Evolutionary conservation across 2,888 invertebrate species (phyloP).

Genomic region (Latrodectus elegans): DNA sequence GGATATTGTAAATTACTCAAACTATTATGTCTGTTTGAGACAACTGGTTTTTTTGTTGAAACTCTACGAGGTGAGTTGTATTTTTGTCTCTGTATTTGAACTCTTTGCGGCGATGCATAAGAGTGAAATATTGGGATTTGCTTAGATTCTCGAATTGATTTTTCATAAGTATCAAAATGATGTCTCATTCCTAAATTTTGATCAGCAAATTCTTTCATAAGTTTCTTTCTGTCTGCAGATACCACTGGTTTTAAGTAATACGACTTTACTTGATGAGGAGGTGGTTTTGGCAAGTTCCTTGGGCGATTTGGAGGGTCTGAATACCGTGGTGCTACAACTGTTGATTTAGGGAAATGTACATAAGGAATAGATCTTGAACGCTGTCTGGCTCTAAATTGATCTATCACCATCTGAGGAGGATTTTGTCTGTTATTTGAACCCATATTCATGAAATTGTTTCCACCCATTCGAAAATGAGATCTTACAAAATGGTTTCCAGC

Average conservation of each 20-base stretch:
- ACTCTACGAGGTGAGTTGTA: not conserved
- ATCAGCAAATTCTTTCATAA: conserved; percentile 32
- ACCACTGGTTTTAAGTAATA: conserved; percentile 30
- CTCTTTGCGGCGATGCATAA: conserved; percentile 9
- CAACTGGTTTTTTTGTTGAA: not conserved
- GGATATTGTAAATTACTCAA: conserved; percentile 5
- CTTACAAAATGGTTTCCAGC: conserved; percentile 2
- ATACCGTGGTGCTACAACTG: not conserved
- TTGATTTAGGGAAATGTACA: not conserved
- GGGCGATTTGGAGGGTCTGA: not conserved
- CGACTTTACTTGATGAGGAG: conserved; percentile 6
- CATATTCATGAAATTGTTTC: not conserved
- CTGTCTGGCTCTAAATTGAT: too few relatives aligned
- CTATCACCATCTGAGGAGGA: too few relatives aligned
- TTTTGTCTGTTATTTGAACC: not conserved
- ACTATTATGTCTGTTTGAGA: not conserved
- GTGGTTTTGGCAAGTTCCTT: not conserved
- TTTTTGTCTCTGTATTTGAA: not conserved
- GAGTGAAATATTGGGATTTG: conserved; percentile 11
- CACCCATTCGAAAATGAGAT: conserved; percentile 13
- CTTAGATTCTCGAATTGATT: conserved; percentile 1
- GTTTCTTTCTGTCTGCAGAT: conserved; percentile 4
- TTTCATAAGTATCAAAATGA: conserved; percentile 29
- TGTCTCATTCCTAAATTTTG: not conserved
- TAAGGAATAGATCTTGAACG: not conserved